Base-by-base conservation (phyloP, 2,888 invertebrate genomes). In the Pollenia griseotomentosa region DNA sequence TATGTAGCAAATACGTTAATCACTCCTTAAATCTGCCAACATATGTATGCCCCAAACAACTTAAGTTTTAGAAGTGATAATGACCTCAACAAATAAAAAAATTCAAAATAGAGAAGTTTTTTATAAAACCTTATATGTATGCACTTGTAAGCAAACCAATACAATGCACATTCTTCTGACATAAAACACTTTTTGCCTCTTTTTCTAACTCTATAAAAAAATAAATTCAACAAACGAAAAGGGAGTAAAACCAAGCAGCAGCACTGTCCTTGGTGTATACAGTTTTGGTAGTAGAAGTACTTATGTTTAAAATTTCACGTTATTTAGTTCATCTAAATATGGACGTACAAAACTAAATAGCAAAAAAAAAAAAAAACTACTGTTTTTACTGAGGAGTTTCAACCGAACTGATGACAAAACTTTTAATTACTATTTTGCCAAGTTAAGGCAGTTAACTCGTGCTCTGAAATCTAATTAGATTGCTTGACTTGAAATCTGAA, bases 391-490 rank as follows among this genome's bases (percentile, higher is more conserved):
- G 33, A 55, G 23, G 61, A 55, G 70, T 55, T 77, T 70, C 19
- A 63, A 68, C 61, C 68, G 16, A 88, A 78, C 88, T 88, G 83
- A 90, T 90, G 91, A 91, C 91, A 91, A 92, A 92, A 92, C 90
- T 92, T 92, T 92, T 92, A 92, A 92, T 92, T 92, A 89, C 88
- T 88, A 87, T 87, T 88, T 89, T 81, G 79, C 83, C 86, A 90
- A 91, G 90, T 91, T 90, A 90, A 90, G 91, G 90, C 90, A 91
- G 90, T 90, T 90, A 90, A 90, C 89, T 90, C 91, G 91, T 91
- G 91, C 91, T 90, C 90, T 90, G 90, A 89, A 91, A 91, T 91
- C 91, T 91, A 91, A 91, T 92, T 91, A 91, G 91, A 89, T 88
- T 88, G 88, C 87, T 89, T 88, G 79, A 85, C 85, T 88, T 63